Evolutionary conservation across 2,888 invertebrate species (phyloP), one percentile per base, ranked within the genome.

Genomic region (Nomada goodeniana): DNA sequence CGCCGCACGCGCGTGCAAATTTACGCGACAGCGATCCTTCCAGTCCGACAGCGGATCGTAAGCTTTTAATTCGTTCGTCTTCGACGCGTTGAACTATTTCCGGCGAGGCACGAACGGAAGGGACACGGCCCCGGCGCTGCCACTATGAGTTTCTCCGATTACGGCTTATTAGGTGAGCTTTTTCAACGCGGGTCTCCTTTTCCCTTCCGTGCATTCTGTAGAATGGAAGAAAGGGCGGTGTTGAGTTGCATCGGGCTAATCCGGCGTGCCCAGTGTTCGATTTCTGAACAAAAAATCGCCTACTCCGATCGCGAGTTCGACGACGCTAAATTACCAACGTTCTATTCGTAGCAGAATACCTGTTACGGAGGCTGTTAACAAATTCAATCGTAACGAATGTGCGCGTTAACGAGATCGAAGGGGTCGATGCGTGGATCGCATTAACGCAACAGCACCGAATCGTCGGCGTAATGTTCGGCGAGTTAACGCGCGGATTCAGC

Each of bases 241-340:
- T 92, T 85, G 89, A 89, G 87, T 91, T 90, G 89, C 91, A 90
- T 85, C 90, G 79, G 85, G 92, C 91, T 90, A 92, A 92, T 92
- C 90, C 76, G 82, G 88, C 77, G 83, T 79, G 79, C 74, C 90
- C 76, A 83, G 88, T 77, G 83, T 83, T 83, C 74, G 76, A 77
- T 79, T 85, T 69, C 76, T 65, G 60, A 36, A 20, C 80, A 81
- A 83, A 85, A 81, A 80, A 77, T 59, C 59, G 53, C 20, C 77
- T n/a, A 36, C 60, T 52, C 64, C 47, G 68, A 61, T 59, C 63
- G 73, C 59, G 26, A 60, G 63, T n/a, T 61, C 50, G 23, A 7
- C 42, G 47, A 3, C 20, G 53, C 44, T 50, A 79, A 79, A 79
- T 81, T 80, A 74, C 15, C 15, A 11, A 13, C 11, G 74, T 42